Conservation (phyloP, 2,113 vertebrate genomes). For the Xyrauchen texanus region DNA sequence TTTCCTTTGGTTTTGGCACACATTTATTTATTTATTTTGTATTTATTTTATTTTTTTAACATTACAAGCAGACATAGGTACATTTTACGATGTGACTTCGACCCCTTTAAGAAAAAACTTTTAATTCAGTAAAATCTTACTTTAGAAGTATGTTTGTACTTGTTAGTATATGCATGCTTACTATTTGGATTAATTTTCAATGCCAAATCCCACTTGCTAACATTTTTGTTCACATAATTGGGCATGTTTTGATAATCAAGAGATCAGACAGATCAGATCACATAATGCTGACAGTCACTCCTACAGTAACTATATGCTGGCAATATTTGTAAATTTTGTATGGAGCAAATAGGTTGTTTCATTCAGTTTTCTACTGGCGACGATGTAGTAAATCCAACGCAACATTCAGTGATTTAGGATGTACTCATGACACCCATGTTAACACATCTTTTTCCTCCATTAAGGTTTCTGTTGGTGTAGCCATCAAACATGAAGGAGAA, state of each 20-base stretch:
- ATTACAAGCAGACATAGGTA: no score
- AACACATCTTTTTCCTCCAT: not conserved
- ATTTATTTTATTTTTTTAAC: no score
- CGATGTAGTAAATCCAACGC: not conserved
- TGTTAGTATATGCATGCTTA: no score
- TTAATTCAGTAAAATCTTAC: no score
- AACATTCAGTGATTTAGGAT: not conserved
- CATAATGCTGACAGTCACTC: not conserved
- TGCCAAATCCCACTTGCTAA: no score
- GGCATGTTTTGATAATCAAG: not conserved
- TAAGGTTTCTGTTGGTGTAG: constrained; percentile 70
- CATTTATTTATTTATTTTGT: no score
- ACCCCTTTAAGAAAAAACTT: no score
- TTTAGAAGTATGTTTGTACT: no score
- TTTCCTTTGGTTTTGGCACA: no score
- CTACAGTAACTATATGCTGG: not conserved
- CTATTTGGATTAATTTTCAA: no score
- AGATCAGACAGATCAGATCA: not conserved
- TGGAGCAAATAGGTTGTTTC: not conserved
- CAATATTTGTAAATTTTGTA: not conserved
- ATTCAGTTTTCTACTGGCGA: not conserved
- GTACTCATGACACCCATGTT: not conserved
- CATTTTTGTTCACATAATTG: not conserved
- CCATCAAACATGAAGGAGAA: constrained; percentile 79
- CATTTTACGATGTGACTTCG: no score